Conservation (phyloP, 92 coral and sea anemone genomes). For the Porites lobata region DNA sequence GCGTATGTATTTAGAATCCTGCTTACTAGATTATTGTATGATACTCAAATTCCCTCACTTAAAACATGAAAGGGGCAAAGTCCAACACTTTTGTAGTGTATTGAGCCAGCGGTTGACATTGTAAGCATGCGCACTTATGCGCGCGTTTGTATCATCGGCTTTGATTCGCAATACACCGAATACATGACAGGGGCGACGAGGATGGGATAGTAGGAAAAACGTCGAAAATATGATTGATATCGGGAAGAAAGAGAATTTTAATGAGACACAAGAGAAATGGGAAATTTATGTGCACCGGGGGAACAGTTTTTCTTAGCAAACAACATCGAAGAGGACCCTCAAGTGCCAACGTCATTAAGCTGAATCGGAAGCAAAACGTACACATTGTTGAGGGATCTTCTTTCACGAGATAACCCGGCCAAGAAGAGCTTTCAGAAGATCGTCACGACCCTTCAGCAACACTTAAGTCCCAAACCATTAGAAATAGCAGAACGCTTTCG, state of each 20-base stretch:
- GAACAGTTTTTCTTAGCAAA: slow-evolving; percentile 25
- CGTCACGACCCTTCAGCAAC: slow-evolving; percentile 53
- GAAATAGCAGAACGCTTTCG: slow-evolving; percentile 71
- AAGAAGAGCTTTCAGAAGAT: slow-evolving; percentile 35
- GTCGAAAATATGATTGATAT: neutral
- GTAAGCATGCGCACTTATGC: too few species aligned
- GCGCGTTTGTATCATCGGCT: too few species aligned
- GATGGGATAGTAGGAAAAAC: neutral
- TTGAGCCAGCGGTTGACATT: too few species aligned
- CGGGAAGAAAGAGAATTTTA: slow-evolving; percentile 2
- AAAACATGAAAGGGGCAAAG: too few species aligned
- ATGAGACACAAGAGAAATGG: slow-evolving; percentile 50
- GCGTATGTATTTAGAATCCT: too few species aligned
- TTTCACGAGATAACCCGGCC: slow-evolving; percentile 62
- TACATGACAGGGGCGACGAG: neutral
- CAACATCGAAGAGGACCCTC: slow-evolving; percentile 4
- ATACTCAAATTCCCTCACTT: too few species aligned
- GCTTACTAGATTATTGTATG: too few species aligned
- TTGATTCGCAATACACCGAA: neutral
- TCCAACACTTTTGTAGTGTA: too few species aligned
- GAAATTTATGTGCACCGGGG: slow-evolving; percentile 41
- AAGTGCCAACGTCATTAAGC: slow-evolving; percentile 42
- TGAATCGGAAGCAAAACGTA: slow-evolving; percentile 67
- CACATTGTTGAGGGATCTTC: slow-evolving; percentile 39
- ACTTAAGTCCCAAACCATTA: slow-evolving; percentile 71